These are phyloP conservation scores for Cranoglanis bouderius DNA, from an alignment of 2,113 vertebrate species.

Conservation along the genomic window DNA sequence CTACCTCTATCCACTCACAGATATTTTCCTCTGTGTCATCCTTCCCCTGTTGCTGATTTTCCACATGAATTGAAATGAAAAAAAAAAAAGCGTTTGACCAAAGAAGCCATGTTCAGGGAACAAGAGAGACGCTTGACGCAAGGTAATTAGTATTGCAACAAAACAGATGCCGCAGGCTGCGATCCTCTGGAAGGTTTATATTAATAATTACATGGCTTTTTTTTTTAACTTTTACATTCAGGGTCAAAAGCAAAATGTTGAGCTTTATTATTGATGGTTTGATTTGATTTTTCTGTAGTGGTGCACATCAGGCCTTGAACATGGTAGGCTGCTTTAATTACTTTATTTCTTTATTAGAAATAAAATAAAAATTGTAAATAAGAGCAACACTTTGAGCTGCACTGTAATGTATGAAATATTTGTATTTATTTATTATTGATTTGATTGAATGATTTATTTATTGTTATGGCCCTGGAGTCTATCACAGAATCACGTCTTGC, in stretches of 20 bases:
- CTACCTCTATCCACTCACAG: constrained; percentile 22
- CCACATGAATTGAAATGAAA: constrained; percentile 19
- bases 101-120: constrained; percentile 4
- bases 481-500: background rate
- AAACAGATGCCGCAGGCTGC: constrained; percentile 30
- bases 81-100: constrained; percentile 8
- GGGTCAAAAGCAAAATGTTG: constrained; percentile 16
- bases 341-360: constrained; percentile 18
- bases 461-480: background rate
- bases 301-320: constrained; percentile 15
- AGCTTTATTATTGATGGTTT: background rate
- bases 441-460: background rate
- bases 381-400: background rate
- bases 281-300: background rate
- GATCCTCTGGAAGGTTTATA: constrained; percentile 45
- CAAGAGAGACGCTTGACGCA: constrained; percentile 16
- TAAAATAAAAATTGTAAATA: background rate
- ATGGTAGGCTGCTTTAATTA: background rate
- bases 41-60: constrained; percentile 9
- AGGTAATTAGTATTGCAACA: constrained; percentile 50
- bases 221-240: constrained; percentile 18
- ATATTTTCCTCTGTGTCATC: constrained; percentile 17
- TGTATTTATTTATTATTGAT: background rate
- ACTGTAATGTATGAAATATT: background rate
- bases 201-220: constrained; percentile 52